A percentile compares a stretch with the other conserved stretches of the same genome.
phyloP scores from a whole-genome alignment of 2,888 invertebrate genomes.

The Brachyopa scutellaris region DNA sequence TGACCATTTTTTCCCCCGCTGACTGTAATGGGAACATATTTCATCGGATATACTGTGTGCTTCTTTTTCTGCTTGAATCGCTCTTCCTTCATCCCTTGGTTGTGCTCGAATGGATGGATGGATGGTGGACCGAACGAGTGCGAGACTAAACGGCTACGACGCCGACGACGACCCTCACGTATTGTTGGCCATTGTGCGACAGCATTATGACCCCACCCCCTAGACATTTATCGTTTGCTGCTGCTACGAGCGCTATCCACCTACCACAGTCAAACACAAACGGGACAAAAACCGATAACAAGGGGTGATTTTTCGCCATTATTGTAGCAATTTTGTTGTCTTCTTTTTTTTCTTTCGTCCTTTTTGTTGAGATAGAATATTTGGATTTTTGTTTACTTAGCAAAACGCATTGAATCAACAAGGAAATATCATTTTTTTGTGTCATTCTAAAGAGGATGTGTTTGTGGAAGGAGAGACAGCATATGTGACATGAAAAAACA shows the following conservation, averaged over 20 bases:
- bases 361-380: conserved; percentile 30
- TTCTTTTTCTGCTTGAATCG: conserved; percentile 54
- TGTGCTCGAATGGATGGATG: too few species aligned
- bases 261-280: conserved; percentile 36
- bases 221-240: conserved; percentile 35
- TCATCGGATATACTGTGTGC: conserved; percentile 60
- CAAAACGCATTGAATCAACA: conserved; percentile 73
- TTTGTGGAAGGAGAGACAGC: conserved; percentile 21
- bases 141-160: conserved; percentile 51
- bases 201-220: conserved; percentile 65
- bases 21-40: conserved; percentile 73
- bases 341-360: conserved; percentile 27
- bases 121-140: conserved; percentile 41
- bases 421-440: conserved; percentile 71
- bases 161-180: conserved; percentile 29
- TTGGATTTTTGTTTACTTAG: conserved; percentile 73
- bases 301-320: conserved; percentile 79
- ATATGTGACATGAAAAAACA: conserved; percentile 49
- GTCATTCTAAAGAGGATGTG: conserved; percentile 38
- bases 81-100: conserved; percentile 54
- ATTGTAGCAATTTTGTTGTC: conserved; percentile 78
- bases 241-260: conserved; percentile 30
- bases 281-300: conserved; percentile 68
- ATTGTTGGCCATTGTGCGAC: conserved; percentile 59
- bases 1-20: conserved; percentile 68